These are phyloP conservation scores for human DNA, from an alignment of 2,113 vertebrate species.

Conservation along the genomic window GRCh38 chr7:13819501-13820000, in stretches of 20 bases:
- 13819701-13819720: not conserved
- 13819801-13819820: not conserved
- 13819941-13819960: not conserved
- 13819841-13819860: not conserved
- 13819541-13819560: not conserved
- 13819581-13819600: not conserved
- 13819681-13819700: not conserved
- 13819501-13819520: not conserved
- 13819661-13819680: not conserved
- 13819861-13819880: not conserved
- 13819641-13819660: not conserved
- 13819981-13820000: not conserved
- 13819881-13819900: not conserved
- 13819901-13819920: not conserved
- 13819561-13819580: not conserved
- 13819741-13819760: not conserved
- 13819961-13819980: not conserved
- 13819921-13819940: not conserved
- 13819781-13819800: not conserved
- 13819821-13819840: not conserved
- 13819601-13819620: not conserved
- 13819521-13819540: not conserved
- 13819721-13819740: not conserved
- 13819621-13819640: not conserved
- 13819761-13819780: not conserved